Conservation (phyloP, 2,113 vertebrate genomes). For the Pongo pygmaeus region DNA sequence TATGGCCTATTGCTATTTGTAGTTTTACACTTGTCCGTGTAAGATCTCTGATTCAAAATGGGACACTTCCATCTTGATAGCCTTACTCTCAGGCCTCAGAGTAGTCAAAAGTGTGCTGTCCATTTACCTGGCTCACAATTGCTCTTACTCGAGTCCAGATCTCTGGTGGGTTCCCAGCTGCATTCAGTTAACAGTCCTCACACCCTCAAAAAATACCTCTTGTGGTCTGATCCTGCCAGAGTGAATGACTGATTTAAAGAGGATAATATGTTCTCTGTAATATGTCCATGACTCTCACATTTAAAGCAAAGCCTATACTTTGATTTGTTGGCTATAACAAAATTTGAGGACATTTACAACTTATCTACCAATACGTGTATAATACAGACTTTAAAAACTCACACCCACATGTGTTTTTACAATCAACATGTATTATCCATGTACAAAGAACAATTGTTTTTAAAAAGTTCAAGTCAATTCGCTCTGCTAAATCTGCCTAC, state of each 20-base stretch:
- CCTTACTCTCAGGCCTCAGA: background rate
- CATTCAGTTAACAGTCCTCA: background rate
- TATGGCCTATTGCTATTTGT: background rate
- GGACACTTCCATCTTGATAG: background rate
- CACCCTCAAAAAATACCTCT: background rate
- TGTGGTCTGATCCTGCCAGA: background rate
- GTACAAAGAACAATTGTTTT: constrained; percentile 38
- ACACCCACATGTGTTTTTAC: background rate
- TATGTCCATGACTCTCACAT: background rate
- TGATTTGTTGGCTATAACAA: background rate
- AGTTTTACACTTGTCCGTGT: background rate
- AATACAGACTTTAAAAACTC: constrained; percentile 16
- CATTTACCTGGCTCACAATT: background rate
- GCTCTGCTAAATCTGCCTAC: background rate
- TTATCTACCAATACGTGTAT: background rate
- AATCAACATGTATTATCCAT: background rate
- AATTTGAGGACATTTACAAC: constrained; percentile 23
- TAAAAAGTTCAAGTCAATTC: constrained; percentile 6
- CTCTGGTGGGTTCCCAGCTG: background rate
- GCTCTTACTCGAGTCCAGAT: background rate
- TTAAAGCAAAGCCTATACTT: constrained; percentile 3
- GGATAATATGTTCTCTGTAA: background rate
- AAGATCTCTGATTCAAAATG: constrained; percentile 37
- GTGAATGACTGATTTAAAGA: background rate
- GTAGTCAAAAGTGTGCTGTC: background rate